Conservation (phyloP, 2,888 invertebrate genomes). For the Platycheirus rosarum region DNA sequence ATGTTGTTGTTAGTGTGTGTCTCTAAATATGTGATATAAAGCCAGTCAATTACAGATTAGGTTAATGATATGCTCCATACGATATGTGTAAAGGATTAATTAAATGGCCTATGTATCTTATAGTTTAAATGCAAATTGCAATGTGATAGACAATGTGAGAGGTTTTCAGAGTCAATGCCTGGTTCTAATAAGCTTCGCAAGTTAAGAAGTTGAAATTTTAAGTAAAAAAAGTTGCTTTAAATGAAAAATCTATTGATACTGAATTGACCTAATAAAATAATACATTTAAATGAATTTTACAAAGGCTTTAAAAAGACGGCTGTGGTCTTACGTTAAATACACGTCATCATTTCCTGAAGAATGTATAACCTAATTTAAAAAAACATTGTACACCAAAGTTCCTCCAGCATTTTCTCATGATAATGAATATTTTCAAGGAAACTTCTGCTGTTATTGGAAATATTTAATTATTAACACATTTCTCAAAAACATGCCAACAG, state of each 20-base stretch:
- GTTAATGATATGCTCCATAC: constrained; percentile 41
- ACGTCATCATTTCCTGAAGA: too few species aligned
- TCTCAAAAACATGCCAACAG: constrained; percentile 1
- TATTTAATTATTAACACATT: constrained; percentile 43
- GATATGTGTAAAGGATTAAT: constrained; percentile 44
- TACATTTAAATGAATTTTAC: too few species aligned
- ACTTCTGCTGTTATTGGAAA: not conserved
- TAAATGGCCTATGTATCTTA: constrained; percentile 28
- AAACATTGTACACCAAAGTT: too few species aligned
- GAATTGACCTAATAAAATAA: too few species aligned
- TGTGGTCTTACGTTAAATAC: too few species aligned
- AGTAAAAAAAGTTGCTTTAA: too few species aligned
- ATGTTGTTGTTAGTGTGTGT: constrained; percentile 12
- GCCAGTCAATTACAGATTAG: constrained; percentile 47
- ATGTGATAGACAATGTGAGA: constrained; percentile 25
- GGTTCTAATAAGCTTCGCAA: too few species aligned
- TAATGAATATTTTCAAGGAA: constrained; percentile 7
- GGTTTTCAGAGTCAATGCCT: constrained; percentile 9
- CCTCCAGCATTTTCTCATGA: too few species aligned
- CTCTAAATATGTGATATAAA: constrained; percentile 4
- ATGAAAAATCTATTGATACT: too few species aligned
- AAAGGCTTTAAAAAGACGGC: too few species aligned
- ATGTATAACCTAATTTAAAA: too few species aligned
- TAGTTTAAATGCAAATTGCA: constrained; percentile 29
- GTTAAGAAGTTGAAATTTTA: too few species aligned